Conservation (phyloP, 1,140 invertebrate genomes). For the Drosophila azteca region DNA sequence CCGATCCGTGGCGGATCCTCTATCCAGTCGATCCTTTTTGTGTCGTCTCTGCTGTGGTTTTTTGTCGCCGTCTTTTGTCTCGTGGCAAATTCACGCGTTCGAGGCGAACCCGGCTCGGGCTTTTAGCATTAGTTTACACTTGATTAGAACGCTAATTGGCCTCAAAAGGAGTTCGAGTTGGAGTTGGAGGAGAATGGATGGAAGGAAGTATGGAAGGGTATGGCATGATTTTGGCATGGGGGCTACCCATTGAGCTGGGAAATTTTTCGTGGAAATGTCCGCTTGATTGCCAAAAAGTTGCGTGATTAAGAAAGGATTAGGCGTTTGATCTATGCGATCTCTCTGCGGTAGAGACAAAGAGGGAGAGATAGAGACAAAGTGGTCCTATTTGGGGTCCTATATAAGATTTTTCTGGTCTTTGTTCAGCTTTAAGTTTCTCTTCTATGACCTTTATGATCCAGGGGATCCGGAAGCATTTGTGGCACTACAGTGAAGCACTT, state of each 20-base stretch:
- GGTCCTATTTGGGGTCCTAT: too few species aligned
- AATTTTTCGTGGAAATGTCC: conserved; percentile 68
- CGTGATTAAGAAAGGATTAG: conserved; percentile 38
- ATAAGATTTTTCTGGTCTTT: too few species aligned
- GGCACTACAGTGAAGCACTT: too few species aligned
- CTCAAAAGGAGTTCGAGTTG: conserved; percentile 2
- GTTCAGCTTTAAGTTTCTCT: too few species aligned
- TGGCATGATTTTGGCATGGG: conserved; percentile 3
- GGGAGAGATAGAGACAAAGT: too few species aligned
- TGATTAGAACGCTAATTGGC: conserved; percentile 82
- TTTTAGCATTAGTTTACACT: conserved; percentile 82
- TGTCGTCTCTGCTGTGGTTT: neutral
- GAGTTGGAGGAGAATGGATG: neutral
- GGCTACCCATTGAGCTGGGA: conserved; percentile 51
- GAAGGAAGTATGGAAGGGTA: neutral
- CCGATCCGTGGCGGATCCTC: conserved; percentile 9
- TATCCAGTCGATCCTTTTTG: conserved; percentile 8
- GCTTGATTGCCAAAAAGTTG: conserved; percentile 21
- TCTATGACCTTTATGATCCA: too few species aligned
- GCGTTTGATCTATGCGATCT: conserved; percentile 50
- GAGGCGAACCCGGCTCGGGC: conserved; percentile 71
- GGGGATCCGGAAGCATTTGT: too few species aligned
- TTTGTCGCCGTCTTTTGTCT: conserved; percentile 53
- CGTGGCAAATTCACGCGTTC: conserved; percentile 80
- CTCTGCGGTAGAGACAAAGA: neutral